Conservation (phyloP, 2,113 vertebrate genomes). For the Cygnus buccinator region DNA sequence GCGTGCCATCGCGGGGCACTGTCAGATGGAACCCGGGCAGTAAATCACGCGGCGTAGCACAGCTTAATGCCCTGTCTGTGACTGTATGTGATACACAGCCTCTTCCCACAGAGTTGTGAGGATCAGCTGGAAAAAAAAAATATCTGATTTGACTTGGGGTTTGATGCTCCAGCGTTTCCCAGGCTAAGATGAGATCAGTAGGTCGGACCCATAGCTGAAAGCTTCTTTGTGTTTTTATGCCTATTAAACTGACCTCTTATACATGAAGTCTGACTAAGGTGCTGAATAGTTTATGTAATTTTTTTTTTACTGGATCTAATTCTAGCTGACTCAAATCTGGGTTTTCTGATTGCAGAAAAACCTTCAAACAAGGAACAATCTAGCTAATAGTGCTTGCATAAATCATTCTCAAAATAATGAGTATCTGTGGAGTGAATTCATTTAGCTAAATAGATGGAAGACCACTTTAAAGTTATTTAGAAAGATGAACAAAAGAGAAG, state of each 20-base stretch:
- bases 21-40: background rate
- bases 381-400: slow-evolving; percentile 42
- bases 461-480: slow-evolving; percentile 40
- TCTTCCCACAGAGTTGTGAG: background rate
- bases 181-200: background rate
- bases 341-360: slow-evolving; percentile 8
- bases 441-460: slow-evolving; percentile 37
- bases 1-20: background rate
- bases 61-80: background rate
- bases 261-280: background rate
- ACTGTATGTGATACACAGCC: background rate
- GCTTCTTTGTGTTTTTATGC: background rate
- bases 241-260: background rate
- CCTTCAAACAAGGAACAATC: slow-evolving; percentile 44
- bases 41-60: background rate
- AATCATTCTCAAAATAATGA: slow-evolving; percentile 35
- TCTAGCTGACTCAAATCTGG: slow-evolving; percentile 21
- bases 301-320: background rate
- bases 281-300: background rate
- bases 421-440: slow-evolving; percentile 46
- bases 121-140: background rate
- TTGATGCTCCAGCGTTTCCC: background rate
- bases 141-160: background rate
- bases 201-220: background rate
- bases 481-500: slow-evolving; percentile 47